Evolutionary conservation across 2,888 invertebrate genomes (phyloP).

Genomic region (Tipula confusa): DNA sequence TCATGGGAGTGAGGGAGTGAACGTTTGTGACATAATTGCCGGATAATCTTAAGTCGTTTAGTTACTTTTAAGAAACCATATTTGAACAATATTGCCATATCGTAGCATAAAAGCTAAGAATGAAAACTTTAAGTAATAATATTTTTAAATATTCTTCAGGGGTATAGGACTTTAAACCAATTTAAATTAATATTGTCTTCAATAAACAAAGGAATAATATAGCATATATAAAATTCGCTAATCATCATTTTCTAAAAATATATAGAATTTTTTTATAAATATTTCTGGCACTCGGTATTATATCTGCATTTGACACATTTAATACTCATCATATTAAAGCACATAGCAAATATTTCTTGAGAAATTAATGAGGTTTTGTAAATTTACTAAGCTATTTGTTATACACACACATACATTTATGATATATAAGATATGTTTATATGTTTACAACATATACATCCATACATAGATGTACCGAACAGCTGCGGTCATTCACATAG

Average conservation of each 20-base stretch:
- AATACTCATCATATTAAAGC: neutral
- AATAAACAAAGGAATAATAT: neutral
- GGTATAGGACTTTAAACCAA: no score
- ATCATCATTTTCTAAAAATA: neutral
- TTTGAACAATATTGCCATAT: no score
- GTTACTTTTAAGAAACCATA: no score
- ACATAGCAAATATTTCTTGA: neutral
- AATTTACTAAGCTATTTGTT: neutral
- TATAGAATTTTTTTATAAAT: no score
- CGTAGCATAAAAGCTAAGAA: no score
- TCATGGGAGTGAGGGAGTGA: no score
- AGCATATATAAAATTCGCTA: neutral
- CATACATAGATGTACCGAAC: neutral
- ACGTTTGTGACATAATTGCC: no score
- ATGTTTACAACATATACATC: neutral
- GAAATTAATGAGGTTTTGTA: neutral
- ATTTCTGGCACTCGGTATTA: neutral
- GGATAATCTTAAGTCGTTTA: no score
- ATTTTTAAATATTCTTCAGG: no score
- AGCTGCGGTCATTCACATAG: conserved; percentile 13
- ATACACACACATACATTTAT: neutral
- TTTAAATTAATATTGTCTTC: no score
- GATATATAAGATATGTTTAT: neutral
- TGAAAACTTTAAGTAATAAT: no score
- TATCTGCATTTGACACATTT: neutral